These are phyloP conservation scores for Xestia xanthographa DNA, from an alignment of 2,888 invertebrate genomes.

Conservation along the genomic window DNA sequence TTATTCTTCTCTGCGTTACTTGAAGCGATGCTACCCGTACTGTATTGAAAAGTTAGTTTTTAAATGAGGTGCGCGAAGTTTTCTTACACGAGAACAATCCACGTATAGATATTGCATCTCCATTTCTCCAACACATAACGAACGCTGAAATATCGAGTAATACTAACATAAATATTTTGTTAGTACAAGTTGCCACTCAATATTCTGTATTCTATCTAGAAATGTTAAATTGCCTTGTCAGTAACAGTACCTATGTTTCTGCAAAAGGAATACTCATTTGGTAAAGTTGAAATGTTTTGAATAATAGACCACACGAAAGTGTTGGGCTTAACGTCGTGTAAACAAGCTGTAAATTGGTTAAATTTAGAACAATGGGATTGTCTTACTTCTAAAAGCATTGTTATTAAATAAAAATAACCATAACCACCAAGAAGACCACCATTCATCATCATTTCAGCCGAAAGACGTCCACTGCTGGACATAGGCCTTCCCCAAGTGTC, in stretches of 20 bases:
- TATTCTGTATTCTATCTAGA: conserved; percentile 50
- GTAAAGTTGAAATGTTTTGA: conserved; percentile 38
- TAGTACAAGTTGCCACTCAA: conserved; percentile 50
- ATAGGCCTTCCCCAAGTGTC: too few relatives aligned
- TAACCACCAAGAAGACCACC: too few relatives aligned
- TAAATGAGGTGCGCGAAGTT: conserved; percentile 35
- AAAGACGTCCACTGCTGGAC: too few relatives aligned
- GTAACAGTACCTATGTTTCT: conserved; percentile 46
- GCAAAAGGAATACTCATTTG: conserved; percentile 34
- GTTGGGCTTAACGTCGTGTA: neutral
- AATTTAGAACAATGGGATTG: neutral
- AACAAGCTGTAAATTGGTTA: neutral
- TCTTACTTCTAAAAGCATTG: neutral
- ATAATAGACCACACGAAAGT: conserved; percentile 7
- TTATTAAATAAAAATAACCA: too few relatives aligned
- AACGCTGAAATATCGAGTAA: conserved; percentile 40
- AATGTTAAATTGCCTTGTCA: conserved; percentile 60
- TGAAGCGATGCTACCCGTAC: neutral
- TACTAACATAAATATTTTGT: conserved; percentile 43
- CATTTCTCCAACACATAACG: conserved; percentile 12
- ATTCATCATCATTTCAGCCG: too few relatives aligned
- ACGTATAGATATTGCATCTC: conserved; percentile 12
- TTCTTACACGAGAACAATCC: conserved; percentile 13
- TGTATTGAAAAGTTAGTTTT: conserved; percentile 24
- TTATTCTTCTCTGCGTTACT: conserved; percentile 1